These are phyloP conservation scores for Zaprionus davidi DNA, from an alignment of 1,140 invertebrate genomes.

Conservation along the genomic window DNA sequence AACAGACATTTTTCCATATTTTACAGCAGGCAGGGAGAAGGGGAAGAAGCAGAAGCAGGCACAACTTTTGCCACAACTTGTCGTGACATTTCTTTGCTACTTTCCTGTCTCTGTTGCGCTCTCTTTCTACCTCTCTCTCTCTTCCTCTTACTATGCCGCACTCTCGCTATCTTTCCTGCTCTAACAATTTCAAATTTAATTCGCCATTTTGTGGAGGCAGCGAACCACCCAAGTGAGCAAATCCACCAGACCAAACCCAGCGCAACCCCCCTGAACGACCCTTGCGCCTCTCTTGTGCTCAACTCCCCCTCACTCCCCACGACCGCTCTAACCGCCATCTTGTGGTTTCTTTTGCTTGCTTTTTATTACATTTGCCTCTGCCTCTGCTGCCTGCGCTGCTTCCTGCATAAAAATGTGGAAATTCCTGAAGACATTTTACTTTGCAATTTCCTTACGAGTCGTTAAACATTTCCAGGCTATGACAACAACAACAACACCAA, in stretches of 20 bases:
- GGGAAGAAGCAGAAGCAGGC: constrained; percentile 45
- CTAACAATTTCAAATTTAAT: constrained; percentile 81
- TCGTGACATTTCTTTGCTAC: constrained; percentile 56
- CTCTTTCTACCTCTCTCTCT: constrained; percentile 2
- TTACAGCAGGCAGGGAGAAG: constrained; percentile 59
- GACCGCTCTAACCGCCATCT: constrained; percentile 61
- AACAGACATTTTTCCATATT: constrained; percentile 73
- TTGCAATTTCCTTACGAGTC: constrained; percentile 83
- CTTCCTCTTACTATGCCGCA: neutral
- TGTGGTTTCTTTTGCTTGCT: constrained; percentile 67
- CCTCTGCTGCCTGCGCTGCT: constrained; percentile 23
- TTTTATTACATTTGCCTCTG: constrained; percentile 75
- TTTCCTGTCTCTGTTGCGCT: neutral
- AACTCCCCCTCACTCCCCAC: neutral
- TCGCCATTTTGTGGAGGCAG: constrained; percentile 72
- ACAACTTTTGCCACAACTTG: constrained; percentile 77
- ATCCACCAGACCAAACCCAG: constrained; percentile 29
- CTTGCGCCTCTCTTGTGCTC: neutral
- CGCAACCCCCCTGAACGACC: constrained; percentile 15
- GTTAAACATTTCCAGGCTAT: constrained; percentile 81
- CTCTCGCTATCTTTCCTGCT: constrained; percentile 1
- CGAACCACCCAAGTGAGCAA: constrained; percentile 45
- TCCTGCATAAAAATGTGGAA: constrained; percentile 76
- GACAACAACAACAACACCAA: constrained; percentile 40
- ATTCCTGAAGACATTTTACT: constrained; percentile 83